Conservation (phyloP, 2,113 vertebrate species). For the Hydrochoerus hydrochaeris region DNA sequence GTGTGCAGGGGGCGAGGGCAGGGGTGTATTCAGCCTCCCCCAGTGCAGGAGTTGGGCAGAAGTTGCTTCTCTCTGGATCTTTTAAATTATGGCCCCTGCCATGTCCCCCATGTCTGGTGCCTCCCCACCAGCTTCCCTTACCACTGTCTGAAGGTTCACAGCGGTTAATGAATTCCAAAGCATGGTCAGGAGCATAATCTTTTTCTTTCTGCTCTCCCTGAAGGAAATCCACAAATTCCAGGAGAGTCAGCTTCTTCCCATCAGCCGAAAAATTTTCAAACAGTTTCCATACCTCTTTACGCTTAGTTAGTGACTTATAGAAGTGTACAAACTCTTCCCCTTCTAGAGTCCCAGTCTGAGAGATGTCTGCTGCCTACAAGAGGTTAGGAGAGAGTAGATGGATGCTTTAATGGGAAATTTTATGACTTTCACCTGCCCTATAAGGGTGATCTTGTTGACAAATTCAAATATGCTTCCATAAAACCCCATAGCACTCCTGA, state of each 20-base stretch:
- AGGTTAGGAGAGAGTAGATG: background rate
- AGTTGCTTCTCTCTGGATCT: background rate
- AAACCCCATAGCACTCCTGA: background rate
- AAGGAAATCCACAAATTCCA: conserved; percentile 94
- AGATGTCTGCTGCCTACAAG: conserved; percentile 92
- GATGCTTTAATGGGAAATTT: background rate
- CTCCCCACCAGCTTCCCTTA: conserved; percentile 77
- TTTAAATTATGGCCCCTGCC: background rate
- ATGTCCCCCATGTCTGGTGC: accelerated
- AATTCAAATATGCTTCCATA: background rate
- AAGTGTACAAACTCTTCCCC: conserved; percentile 95
- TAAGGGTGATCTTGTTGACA: background rate
- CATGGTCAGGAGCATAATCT: conserved; percentile 85
- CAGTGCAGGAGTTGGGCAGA: background rate
- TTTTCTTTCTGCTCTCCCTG: conserved; percentile 90
- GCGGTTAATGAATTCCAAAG: conserved; percentile 90
- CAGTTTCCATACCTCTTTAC: conserved; percentile 92
- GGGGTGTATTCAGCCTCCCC: background rate
- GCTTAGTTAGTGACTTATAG: conserved; percentile 95
- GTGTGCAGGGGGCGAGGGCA: background rate
- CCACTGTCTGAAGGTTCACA: conserved; percentile 94
- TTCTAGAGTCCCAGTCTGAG: conserved; percentile 90
- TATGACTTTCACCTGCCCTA: background rate
- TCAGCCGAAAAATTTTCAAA: conserved; percentile 94
- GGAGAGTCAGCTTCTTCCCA: conserved; percentile 90